phyloP scores from a whole-genome alignment of 2,797 vertebrate genomes.

The Onychomys arenicola region DNA sequence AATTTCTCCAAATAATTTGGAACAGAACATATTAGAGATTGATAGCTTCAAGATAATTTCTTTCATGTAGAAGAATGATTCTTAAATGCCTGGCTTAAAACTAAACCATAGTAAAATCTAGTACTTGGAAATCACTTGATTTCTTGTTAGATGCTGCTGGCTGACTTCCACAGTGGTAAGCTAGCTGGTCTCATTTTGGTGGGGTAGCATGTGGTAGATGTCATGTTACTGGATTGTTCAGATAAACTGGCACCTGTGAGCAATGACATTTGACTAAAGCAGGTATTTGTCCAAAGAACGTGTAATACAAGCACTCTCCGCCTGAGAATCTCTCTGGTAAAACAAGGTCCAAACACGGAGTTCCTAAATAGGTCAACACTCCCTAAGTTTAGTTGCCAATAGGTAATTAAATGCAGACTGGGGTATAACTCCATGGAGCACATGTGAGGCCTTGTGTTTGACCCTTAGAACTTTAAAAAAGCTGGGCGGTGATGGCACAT shows the following conservation, averaged over 20 bases:
- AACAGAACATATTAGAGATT: background rate
- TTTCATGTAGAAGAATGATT: background rate
- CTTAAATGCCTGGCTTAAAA: conserved; percentile 23
- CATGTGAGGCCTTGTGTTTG: background rate
- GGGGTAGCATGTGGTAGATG: background rate
- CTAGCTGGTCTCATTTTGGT: background rate
- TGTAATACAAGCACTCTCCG: fast-evolving
- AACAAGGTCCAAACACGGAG: background rate
- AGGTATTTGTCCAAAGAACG: background rate
- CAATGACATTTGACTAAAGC: background rate
- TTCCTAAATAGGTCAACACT: background rate
- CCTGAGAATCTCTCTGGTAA: background rate
- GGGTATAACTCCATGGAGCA: background rate
- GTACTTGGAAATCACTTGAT: background rate
- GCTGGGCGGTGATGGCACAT: too few relatives aligned
- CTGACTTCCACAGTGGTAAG: background rate
- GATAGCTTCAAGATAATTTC: background rate
- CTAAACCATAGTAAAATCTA: background rate
- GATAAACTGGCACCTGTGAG: background rate
- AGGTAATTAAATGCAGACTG: background rate
- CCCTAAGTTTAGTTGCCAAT: background rate
- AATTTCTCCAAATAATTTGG: background rate
- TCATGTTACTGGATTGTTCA: background rate
- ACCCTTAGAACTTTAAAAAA: background rate
- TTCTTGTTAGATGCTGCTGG: background rate